Percentiles rank a stretch among this genome's conserved stretches.
Conservation (phyloP, 2,888 invertebrate species). For the Aricia artaxerxes region DNA sequence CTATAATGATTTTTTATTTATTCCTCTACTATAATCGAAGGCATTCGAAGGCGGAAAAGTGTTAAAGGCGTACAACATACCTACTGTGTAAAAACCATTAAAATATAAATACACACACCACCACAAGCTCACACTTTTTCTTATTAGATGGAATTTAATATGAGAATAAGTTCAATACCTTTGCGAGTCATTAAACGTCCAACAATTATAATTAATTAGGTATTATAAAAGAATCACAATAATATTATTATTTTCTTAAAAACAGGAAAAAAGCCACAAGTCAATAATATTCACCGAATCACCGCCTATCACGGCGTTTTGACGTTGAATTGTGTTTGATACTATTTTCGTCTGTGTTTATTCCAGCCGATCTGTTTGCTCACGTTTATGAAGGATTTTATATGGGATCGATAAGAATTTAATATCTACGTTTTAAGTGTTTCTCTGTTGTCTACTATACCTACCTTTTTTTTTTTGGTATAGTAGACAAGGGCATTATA, state of each 20-base stretch:
- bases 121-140: neutral
- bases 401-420: conserved; percentile 17
- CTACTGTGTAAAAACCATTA: too few relatives aligned
- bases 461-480: too few relatives aligned
- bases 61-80: too few relatives aligned
- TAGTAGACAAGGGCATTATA: too few relatives aligned
- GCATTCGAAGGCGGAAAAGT: too few relatives aligned
- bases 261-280: neutral
- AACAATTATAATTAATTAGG: conserved; percentile 28
- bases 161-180: neutral
- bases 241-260: conserved; percentile 28
- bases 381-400: conserved; percentile 36
- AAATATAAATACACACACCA: neutral
- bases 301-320: conserved; percentile 9
- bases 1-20: too few relatives aligned
- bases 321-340: conserved; percentile 44
- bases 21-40: too few relatives aligned
- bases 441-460: neutral
- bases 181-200: neutral
- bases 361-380: conserved; percentile 43
- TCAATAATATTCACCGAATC: conserved; percentile 1
- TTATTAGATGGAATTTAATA: neutral
- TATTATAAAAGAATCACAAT: conserved; percentile 5
- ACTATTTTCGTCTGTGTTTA: conserved; percentile 56
- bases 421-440: neutral